Evolutionary conservation across 2,113 vertebrate genomes (phyloP).

Genomic region (Lepus europaeus): DNA sequence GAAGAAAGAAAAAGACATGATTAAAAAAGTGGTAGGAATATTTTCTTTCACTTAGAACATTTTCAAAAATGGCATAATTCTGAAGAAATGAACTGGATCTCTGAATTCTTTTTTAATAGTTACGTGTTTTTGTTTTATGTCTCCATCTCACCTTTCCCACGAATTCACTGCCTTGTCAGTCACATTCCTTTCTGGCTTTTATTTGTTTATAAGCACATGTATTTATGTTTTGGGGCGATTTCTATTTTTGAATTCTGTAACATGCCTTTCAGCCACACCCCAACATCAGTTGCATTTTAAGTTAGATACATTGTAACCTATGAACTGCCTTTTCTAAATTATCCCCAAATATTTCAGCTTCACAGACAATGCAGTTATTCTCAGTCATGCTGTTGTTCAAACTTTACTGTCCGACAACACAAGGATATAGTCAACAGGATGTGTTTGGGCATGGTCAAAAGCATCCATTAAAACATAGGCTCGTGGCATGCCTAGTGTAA

Average conservation of each 20-base stretch:
- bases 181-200: neutral
- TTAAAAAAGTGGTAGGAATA: slow-evolving; percentile 91
- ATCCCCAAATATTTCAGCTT: neutral
- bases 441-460: neutral
- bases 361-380: neutral
- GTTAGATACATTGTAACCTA: neutral
- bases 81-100: neutral
- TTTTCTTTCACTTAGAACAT: slow-evolving; percentile 27
- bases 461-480: neutral
- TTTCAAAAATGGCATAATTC: slow-evolving; percentile 4
- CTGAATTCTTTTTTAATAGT: neutral
- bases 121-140: neutral
- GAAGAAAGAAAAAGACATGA: slow-evolving; percentile 86
- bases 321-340: neutral
- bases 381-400: neutral
- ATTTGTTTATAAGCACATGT: neutral
- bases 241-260: neutral
- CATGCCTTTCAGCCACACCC: neutral
- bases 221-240: neutral
- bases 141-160: neutral
- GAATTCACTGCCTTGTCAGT: neutral
- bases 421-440: neutral
- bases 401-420: neutral
- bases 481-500: neutral
- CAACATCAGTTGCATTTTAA: slow-evolving; percentile 17